Base-by-base conservation (phyloP, 2,888 invertebrate genomes). In the Chydorus sphaericus region DNA sequence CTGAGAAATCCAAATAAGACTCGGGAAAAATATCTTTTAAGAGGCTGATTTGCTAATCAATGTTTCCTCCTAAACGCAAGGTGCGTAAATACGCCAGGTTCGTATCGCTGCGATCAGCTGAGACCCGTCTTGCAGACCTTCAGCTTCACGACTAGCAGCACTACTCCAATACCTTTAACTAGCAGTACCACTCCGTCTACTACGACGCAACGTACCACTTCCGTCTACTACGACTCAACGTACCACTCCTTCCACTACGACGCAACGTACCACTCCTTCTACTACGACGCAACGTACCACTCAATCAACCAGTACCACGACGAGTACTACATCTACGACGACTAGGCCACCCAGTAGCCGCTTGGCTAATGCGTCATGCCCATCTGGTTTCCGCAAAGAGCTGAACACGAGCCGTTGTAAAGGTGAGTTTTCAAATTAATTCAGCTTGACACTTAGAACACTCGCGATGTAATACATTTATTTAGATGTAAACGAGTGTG, bases 1-100 rank as follows among this genome's bases (percentile, higher is more conserved):
- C n/a, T n/a, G n/a, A n/a, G n/a, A n/a, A n/a, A n/a, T n/a, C n/a
- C n/a, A n/a, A n/a, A n/a, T n/a, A n/a, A n/a, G n/a, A n/a, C n/a
- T n/a, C n/a, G n/a, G n/a, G n/a, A 23, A 20, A 26, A 26, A 14
- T 1, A 23, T 8, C 6, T n/a, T 2, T 44, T 2, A 23, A 44
- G 8, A n/a, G 23, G 8, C 16, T 18, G 23, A 44, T 26, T 26
- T 16, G 14, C 10, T 39, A n/a, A n/a, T n/a, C n/a, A n/a, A n/a
- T n/a, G n/a, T n/a, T n/a, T n/a, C n/a, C n/a, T n/a, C n/a, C 20
- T 16, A 28, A 23, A 33, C 57, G 10, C 6, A 2, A 61, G 70
- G 26, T 80, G 80, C 60, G 67, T 73, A 33, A 80, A 80, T 63
- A 71, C 71, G 26, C 69, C 72, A 39, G 80, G 80, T 39, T 72